A percentile compares a stretch with the other conserved stretches of the same genome.
Conservation (phyloP, 2,113 vertebrate genomes). For the Nesogale talazaci region DNA sequence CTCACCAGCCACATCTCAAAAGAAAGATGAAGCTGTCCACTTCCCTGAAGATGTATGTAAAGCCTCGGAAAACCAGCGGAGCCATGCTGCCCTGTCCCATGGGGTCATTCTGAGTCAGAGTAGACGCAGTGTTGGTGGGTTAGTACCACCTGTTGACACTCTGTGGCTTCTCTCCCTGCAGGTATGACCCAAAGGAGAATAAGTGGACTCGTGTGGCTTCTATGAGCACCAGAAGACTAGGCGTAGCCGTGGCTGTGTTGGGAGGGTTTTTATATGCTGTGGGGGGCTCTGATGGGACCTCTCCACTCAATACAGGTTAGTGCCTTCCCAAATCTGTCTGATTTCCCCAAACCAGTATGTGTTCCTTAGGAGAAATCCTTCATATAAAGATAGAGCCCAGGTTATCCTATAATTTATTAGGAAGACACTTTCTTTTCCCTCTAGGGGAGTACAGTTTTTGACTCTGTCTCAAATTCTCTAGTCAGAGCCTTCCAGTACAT, state of each 20-base stretch:
- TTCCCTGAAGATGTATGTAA: no score
- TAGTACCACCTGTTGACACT: background rate
- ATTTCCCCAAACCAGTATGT: background rate
- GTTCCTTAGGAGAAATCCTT: background rate
- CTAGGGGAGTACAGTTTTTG: background rate
- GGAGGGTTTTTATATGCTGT: slow-evolving; percentile 98
- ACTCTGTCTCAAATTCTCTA: background rate
- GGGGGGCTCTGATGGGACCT: slow-evolving; percentile 98
- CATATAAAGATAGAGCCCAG: background rate
- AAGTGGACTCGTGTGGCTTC: slow-evolving; percentile 99
- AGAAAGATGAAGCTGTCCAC: no score
- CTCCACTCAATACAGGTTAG: slow-evolving; percentile 97
- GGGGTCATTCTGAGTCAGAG: no score
- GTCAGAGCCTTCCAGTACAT: background rate
- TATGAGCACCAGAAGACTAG: slow-evolving; percentile 97
- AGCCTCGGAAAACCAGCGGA: no score
- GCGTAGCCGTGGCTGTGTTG: slow-evolving; percentile 97
- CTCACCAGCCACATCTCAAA: no score
- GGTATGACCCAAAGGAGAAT: slow-evolving; percentile 99
- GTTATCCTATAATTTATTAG: background rate
- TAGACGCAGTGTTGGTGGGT: no score
- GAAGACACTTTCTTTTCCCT: background rate
- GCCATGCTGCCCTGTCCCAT: no score
- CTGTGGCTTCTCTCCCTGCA: slow-evolving; percentile 74
- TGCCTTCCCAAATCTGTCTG: background rate